phyloP scores from a whole-genome alignment of 2,888 invertebrate species.

The Agapetus fuscipes region DNA sequence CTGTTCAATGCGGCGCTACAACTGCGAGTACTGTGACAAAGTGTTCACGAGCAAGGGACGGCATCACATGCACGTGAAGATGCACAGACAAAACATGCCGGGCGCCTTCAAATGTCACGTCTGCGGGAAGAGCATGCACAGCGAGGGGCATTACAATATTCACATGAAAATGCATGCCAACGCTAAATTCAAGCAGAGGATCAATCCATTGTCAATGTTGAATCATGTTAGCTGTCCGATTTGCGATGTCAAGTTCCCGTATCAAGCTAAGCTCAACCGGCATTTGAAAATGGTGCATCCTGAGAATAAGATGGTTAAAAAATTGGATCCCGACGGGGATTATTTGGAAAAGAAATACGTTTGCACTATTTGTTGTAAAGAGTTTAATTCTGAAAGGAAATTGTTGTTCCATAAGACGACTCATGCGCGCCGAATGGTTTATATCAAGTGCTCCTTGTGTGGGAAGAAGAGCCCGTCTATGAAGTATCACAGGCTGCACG shows the following conservation, averaged over 20 bases:
- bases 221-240: conserved; percentile 33
- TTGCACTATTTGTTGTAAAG: conserved; percentile 40
- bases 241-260: conserved; percentile 36
- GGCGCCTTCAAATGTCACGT: conserved; percentile 42
- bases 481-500: conserved; percentile 35
- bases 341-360: conserved; percentile 28
- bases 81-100: conserved; percentile 43
- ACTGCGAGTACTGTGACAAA: conserved; percentile 39
- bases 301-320: conserved; percentile 44
- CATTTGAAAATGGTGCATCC: conserved; percentile 40
- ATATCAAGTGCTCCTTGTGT: conserved; percentile 42
- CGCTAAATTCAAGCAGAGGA: conserved; percentile 34
- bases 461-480: conserved; percentile 37
- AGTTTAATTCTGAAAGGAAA: conserved; percentile 34
- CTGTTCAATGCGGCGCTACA: conserved; percentile 35
- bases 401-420: conserved; percentile 35
- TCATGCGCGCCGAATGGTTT: conserved; percentile 37
- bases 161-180: conserved; percentile 47
- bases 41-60: conserved; percentile 41
- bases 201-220: conserved; percentile 29
- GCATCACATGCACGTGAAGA: conserved; percentile 37
- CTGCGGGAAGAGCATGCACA: conserved; percentile 36
- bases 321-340: conserved; percentile 37
- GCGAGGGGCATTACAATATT: conserved; percentile 38
- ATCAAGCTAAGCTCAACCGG: conserved; percentile 37